phyloP scores from a whole-genome alignment of 1,140 invertebrate species.

The Steinernema khuongi region DNA sequence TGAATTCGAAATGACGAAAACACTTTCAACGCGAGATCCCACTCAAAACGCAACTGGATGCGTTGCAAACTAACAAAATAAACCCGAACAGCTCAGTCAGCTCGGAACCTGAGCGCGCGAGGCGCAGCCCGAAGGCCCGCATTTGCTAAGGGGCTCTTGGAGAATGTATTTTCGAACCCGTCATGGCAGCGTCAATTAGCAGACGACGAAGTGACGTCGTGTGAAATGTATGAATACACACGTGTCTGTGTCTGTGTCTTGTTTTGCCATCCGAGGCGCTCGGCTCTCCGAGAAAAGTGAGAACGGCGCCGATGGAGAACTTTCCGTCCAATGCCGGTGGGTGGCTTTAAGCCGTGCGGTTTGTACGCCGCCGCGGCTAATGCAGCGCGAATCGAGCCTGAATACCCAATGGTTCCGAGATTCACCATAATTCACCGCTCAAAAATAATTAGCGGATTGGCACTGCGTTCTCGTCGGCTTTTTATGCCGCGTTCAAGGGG shows the following conservation, averaged over 20 bases:
- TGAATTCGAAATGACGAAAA: background rate
- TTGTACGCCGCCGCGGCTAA: background rate
- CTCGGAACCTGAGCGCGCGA: no score
- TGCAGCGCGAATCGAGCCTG: background rate
- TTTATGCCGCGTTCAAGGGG: background rate
- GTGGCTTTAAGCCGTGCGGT: background rate
- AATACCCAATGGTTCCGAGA: background rate
- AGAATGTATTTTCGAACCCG: no score
- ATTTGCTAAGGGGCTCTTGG: no score
- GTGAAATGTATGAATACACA: background rate
- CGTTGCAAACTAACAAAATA: background rate
- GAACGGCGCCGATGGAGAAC: no score
- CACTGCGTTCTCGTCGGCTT: background rate
- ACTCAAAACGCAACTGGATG: background rate
- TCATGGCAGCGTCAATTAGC: background rate
- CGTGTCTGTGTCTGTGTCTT: background rate
- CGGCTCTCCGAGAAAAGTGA: background rate
- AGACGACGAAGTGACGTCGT: background rate
- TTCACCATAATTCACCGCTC: slow-evolving; percentile 2
- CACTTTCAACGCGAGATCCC: background rate
- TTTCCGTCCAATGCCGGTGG: background rate
- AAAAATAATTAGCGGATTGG: slow-evolving; percentile 1
- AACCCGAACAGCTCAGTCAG: no score
- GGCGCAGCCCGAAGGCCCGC: no score
- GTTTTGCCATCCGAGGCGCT: background rate